Conservation (phyloP, 2,888 invertebrate species). For the Celastrina argiolus region DNA sequence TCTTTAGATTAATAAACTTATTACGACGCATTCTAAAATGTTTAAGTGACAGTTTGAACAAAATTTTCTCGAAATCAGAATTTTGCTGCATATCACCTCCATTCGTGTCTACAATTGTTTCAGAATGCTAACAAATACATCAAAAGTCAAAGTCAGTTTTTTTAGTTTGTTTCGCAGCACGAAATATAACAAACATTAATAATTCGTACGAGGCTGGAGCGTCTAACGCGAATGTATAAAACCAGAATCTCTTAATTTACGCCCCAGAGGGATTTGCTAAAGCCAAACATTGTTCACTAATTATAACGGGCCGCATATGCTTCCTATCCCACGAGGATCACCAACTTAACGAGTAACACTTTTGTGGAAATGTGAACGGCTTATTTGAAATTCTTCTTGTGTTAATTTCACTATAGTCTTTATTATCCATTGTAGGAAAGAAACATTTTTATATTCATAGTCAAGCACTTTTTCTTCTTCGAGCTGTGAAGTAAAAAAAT, state of each 20-base stretch:
- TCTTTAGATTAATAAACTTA: too few relatives aligned
- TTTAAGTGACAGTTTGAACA: too few relatives aligned
- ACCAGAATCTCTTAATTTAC: constrained; percentile 77
- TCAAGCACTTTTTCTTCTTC: too few relatives aligned
- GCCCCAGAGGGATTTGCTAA: constrained; percentile 76
- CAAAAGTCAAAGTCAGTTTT: not conserved
- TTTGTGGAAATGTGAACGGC: constrained; percentile 33
- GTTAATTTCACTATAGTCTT: not conserved
- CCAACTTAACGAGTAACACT: constrained; percentile 57
- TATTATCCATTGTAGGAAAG: not conserved
- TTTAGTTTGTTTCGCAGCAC: not conserved
- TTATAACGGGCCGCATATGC: constrained; percentile 75
- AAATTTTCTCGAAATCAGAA: too few relatives aligned
- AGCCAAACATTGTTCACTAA: constrained; percentile 78
- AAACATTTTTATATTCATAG: too few relatives aligned
- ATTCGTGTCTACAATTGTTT: not conserved
- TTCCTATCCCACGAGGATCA: constrained; percentile 67
- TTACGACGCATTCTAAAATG: too few relatives aligned
- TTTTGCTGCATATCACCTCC: too few relatives aligned
- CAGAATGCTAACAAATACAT: not conserved
- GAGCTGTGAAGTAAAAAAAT: too few relatives aligned
- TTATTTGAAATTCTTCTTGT: not conserved
- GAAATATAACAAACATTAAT: constrained; percentile 25
- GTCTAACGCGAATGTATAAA: constrained; percentile 67
- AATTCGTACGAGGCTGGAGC: constrained; percentile 38